Percentiles rank a stretch among this genome's conserved stretches.
phyloP scores from a whole-genome alignment of 30 jellyfish, hydroid and myxozoan genomes.

The Aurelia coerulea region DNA sequence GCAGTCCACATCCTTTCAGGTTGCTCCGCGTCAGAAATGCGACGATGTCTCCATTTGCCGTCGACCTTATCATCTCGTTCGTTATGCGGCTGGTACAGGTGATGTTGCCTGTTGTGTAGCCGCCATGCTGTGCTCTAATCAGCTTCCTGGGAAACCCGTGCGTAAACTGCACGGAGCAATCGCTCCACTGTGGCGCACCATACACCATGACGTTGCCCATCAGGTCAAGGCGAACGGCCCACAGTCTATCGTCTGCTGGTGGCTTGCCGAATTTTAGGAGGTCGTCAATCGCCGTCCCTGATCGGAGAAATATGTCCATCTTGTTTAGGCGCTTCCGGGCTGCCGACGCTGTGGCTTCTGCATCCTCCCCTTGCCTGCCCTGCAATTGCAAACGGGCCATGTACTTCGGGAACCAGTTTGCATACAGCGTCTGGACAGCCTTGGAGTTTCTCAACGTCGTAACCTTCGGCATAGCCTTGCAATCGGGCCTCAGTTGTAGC shows the following conservation, averaged over 20 bases:
- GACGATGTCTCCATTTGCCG: background rate
- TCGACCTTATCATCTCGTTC: background rate
- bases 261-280: background rate
- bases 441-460: background rate
- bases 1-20: too few relatives aligned
- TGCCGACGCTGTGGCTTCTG: background rate
- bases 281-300: background rate
- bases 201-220: conserved; percentile 1
- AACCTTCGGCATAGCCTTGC: background rate
- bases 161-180: background rate
- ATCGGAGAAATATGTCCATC: background rate
- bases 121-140: background rate
- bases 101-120: background rate
- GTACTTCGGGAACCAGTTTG: background rate
- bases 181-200: background rate
- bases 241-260: background rate
- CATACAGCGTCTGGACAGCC: background rate
- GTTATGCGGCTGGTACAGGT: background rate
- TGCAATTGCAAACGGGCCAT: background rate
- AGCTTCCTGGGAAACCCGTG: background rate
- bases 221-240: conserved; percentile 1
- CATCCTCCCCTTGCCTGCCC: background rate
- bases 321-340: background rate
- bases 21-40: background rate
- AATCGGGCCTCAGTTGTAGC: background rate